Base-by-base conservation (phyloP, 2,113 vertebrate species). In the Lampris incognitus region DNA sequence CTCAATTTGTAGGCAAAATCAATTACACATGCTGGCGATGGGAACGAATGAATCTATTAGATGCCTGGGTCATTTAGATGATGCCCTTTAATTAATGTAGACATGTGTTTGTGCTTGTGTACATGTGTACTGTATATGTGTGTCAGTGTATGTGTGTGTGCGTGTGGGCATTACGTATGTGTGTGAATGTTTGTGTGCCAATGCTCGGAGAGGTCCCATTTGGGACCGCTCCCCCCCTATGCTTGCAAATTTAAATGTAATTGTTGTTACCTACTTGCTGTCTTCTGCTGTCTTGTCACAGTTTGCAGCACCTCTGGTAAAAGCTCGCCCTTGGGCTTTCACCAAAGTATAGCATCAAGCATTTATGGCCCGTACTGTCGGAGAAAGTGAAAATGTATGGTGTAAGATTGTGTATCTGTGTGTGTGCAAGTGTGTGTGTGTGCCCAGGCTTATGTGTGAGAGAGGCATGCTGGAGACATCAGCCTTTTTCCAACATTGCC, bases 261-360 rank as follows among this genome's bases (percentile, higher is more conserved):
- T 59, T 64, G n/a, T 6, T 13, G 6, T 39, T 44, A 46, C 51
- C 73, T 64, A 49, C 46, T 50, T 73, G 66, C 78, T 57, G 74
- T 83, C 84, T 74, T 49, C 81, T 76, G 41, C 75, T 89, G 87
- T 90, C 90, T 78, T 76, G 81, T 89, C 78, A 36, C 57, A 60
- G 73, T 60, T 55, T 58, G 72, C 76, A 79, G 76, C 93, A 91
- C 89, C 88, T 89, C 83, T 69, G 86, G 63, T 93, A 92, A 93
- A 85, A 93, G 87, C 90, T 54, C 69, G 79, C 81, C 74, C 72
- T 85, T 74, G 65, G 86, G 82, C 86, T 85, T 85, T 89, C 87
- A 78, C 87, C 80, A 85, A 69, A 79, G 77, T 75, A 78, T 38
- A 76, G 64, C 85, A 91, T 87, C 79, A 91, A 91, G 85, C 78